Evolutionary conservation across 1,140 invertebrate species (phyloP), one percentile per base, ranked within the genome.

Genomic region (Protaetia brevitarsis): DNA sequence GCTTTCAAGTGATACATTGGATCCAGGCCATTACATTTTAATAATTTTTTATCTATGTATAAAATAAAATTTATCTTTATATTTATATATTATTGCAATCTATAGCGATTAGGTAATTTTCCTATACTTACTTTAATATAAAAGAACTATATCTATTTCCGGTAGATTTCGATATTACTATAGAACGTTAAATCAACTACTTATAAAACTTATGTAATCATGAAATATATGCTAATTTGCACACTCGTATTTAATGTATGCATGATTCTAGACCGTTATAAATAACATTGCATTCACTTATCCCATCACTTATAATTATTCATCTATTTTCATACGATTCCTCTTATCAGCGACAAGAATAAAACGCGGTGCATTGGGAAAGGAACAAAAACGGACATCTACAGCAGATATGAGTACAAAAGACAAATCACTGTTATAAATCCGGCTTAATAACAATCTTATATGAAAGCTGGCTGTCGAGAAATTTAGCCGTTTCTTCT

Each of bases 271-370:
- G 4, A 8, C 19, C 10, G 26, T 51, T 51, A 19, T 23, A 51
- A 51, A n/a, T n/a, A n/a, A n/a, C n/a, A n/a, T n/a, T n/a, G n/a
- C 41, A 51, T 51, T 51, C 41, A 51, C 41, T 23, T 10, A 19
- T 16, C 19, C 41, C 19, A 41, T 16, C 13, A 16, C n/a, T 16
- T 16, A 16, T 41, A 16, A 16, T 16, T n/a, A 16, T 11, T 41
- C 13, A 41, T 41, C 37, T n/a, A 2, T 51, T 51, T 51, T 23
- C 41, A 51, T 23, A 19, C 16, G 16, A 51, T 19, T 19, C 19
- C 41, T 19, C 41, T 23, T 21, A 34, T n/a, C 6, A 51, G 19
- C 19, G 11, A 13, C 11, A 51, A 51, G 10, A 51, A 23, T 8
- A 23, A 23, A 51, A 23, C 7, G 19, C 19, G 13, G 16, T 34